Evolutionary conservation across 2,113 vertebrate species (phyloP), one percentile per base, ranked within the genome.

Genomic region (Falco punctatus): DNA sequence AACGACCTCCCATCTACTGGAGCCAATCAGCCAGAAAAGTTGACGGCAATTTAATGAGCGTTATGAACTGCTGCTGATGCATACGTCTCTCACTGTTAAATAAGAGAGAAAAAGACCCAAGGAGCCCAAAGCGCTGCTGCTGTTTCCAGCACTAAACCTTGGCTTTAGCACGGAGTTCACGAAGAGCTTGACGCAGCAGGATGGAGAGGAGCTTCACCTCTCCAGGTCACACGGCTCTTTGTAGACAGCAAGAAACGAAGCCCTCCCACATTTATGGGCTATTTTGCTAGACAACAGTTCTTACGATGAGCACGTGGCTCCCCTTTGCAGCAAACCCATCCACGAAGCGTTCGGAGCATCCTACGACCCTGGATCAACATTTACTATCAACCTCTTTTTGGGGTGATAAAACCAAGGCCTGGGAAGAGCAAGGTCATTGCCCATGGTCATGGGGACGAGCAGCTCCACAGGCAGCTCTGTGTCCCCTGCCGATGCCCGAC

Each of bases 71-170:
- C 5, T 54, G 59, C 13, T 44, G 49, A 42, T 66, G 73, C 0
- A 0, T 26, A 26, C 0, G 0, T 27, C 48, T 51, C 54, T 71
- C 0, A 0, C 62, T 67, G 33, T 44, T 54, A n/a, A 85, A 38
- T 0, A 7, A 38, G 42, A 86, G 32, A 44, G 32, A 38, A 6
- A 69, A 28, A 49, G 19, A 18, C 17, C 1, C 0, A 12, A 20
- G 9, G 32, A 71, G 30, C 21, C 51, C 51, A 30, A 20, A 35
- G 32, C 55, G 54, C 54, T 44, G 61, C 16, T n/a, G 40, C 40
- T 24, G 23, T 23, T 35, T 46, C 26, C 71, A 62, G 46, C n/a
- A 19, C 65, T 11, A 17, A 73, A 23, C 40, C 11, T n/a, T 10
- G 28, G 52, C 46, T 33, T 48, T 57, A 38, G 49, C 7, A 4